A percentile compares a stretch with the other conserved stretches of the same genome.
Evolutionary conservation across 2,888 invertebrate genomes (phyloP).

Genomic region (Spialia ferax): DNA sequence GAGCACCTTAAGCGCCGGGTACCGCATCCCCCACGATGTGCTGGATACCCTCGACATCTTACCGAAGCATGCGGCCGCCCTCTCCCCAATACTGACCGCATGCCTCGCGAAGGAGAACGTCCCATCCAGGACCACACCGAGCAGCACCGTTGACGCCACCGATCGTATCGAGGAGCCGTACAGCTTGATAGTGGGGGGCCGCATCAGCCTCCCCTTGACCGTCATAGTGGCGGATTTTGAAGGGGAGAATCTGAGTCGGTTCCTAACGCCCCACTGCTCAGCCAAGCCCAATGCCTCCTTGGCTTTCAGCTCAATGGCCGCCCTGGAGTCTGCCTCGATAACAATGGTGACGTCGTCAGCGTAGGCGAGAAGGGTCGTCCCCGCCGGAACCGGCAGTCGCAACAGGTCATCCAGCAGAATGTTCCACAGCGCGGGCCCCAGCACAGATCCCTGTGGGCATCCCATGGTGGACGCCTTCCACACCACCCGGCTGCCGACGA

Average conservation of each 20-base stretch:
- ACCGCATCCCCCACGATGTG: slow-evolving; percentile 49
- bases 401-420: slow-evolving; percentile 28
- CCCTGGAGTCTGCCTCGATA: slow-evolving; percentile 30
- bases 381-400: slow-evolving; percentile 9
- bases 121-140: slow-evolving; percentile 46
- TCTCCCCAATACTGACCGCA: slow-evolving; percentile 34
- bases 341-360: slow-evolving; percentile 50
- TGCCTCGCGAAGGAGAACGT: slow-evolving; percentile 38
- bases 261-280: background rate
- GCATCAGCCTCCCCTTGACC: slow-evolving; percentile 36
- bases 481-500: slow-evolving; percentile 32
- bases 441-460: slow-evolving; percentile 43
- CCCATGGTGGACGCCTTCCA: slow-evolving; percentile 44
- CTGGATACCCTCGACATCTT: slow-evolving; percentile 49
- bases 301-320: background rate
- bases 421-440: slow-evolving; percentile 39
- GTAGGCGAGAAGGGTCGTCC: slow-evolving; percentile 43
- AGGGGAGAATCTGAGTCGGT: slow-evolving; percentile 46
- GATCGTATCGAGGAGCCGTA: slow-evolving; percentile 34
- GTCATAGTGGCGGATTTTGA: slow-evolving; percentile 46
- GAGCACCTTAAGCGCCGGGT: slow-evolving; percentile 42
- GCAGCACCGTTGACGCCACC: slow-evolving; percentile 7
- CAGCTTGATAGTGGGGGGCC: slow-evolving; percentile 32
- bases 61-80: slow-evolving; percentile 37
- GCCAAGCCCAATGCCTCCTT: background rate